phyloP scores from a whole-genome alignment of 2,888 invertebrate genomes.

The Eurytoma californica region DNA sequence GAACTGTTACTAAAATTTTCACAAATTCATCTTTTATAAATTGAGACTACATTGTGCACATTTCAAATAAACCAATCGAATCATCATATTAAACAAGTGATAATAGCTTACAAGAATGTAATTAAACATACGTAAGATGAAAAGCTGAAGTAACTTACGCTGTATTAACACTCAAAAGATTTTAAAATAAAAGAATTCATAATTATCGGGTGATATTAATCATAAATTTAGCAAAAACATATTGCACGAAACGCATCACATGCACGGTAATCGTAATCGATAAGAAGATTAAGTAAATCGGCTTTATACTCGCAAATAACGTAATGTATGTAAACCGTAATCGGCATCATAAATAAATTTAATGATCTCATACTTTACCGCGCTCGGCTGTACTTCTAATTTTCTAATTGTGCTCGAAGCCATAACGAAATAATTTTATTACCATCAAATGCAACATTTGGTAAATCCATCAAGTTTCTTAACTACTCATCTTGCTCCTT shows the following conservation, averaged over 20 bases:
- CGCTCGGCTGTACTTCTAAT: constrained; percentile 22
- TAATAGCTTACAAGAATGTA: constrained; percentile 24
- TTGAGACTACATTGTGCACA: neutral
- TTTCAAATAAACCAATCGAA: neutral
- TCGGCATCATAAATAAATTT: constrained; percentile 16
- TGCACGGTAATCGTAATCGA: constrained; percentile 8
- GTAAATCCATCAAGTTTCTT: too few species aligned
- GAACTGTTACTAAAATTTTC: too few species aligned
- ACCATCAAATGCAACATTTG: neutral
- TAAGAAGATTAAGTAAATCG: constrained; percentile 29
- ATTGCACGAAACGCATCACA: neutral
- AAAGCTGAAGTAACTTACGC: too few species aligned
- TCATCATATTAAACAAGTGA: constrained; percentile 3
- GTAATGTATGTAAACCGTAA: constrained; percentile 20
- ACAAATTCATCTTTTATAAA: too few species aligned
- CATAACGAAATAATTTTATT: constrained; percentile 27
- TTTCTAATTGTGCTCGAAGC: constrained; percentile 25
- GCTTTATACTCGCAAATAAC: constrained; percentile 8
- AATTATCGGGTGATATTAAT: constrained; percentile 17
- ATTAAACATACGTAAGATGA: neutral
- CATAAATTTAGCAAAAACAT: neutral
- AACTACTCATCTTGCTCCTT: too few species aligned
- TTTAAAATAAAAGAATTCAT: constrained; percentile 24
- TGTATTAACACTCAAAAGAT: neutral
- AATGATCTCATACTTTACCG: constrained; percentile 28